Evolutionary conservation across 2,113 vertebrate species (phyloP), one percentile per base, ranked within the genome.

Genomic region (Serilophus lunatus): DNA sequence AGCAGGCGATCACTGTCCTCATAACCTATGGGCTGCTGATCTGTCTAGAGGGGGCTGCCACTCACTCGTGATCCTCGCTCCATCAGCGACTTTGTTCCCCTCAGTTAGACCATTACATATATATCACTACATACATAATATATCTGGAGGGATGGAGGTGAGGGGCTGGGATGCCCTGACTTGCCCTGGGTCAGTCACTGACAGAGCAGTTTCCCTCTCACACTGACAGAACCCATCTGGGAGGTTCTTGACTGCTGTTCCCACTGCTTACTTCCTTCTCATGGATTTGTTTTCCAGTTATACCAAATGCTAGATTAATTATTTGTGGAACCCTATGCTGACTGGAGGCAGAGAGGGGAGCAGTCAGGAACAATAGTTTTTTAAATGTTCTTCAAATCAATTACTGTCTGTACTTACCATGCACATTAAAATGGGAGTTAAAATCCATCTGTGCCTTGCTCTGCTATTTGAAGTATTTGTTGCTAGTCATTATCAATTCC

Each of bases 391-490:
- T 81, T 90, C 83, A 90, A 81, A 66, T 77, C 82, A 80, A n/a
- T 93, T 88, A 57, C 29, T 86, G 18, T 42, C 81, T 82, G 47
- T 51, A 33, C 60, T 86, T 88, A 59, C 28, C 15, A 20, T 4
- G n/a, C 68, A 36, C 23, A 19, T 81, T 74, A 66, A 81, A 93
- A 86, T 14, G 14, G 25, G 29, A 38, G 50, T 63, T 88, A 72
- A 90, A 85, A 82, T 72, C 75, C n/a, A 18, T 44, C 18, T 12
- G 26, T 76, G 61, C 74, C 81, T 90, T 57, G 29, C 44, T 94
- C 60, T 92, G 86, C 56, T n/a, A 49, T 92, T 94, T 86, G 56
- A 74, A 71, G 71, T 61, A 16, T 68, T 94, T 92, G 71, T 36
- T 88, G 68, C 79, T 79, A 51, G 79, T 81, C 49, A 10, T 75